A percentile compares a stretch with the other conserved stretches of the same genome.
These are phyloP conservation scores for Uropetala carovei DNA, from an alignment of 2,888 invertebrate genomes.

Conservation along the genomic window DNA sequence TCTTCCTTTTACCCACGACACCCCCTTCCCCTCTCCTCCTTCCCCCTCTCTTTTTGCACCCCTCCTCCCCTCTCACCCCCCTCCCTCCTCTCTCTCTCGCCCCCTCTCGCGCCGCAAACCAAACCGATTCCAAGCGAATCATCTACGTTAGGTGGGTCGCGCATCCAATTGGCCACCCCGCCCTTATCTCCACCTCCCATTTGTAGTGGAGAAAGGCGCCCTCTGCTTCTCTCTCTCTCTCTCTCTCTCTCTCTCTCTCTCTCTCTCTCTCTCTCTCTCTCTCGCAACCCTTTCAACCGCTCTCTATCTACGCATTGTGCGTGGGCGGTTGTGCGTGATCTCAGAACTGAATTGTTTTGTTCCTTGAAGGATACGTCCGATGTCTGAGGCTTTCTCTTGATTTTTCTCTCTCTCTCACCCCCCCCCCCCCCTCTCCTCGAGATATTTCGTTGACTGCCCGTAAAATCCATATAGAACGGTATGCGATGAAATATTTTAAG, in stretches of 20 bases:
- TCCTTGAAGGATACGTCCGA: too few relatives aligned
- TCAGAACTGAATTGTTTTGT: too few relatives aligned
- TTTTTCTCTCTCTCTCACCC: too few relatives aligned
- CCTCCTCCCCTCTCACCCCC: not conserved
- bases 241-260: not conserved
- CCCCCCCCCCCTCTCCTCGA: too few relatives aligned
- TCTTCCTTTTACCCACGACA: too few relatives aligned
- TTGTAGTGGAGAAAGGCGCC: not conserved
- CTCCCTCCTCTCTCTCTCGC: not conserved
- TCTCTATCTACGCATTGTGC: too few relatives aligned
- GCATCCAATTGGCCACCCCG: constrained; percentile 6
- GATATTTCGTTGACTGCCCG: too few relatives aligned
- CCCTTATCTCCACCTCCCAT: constrained; percentile 17
- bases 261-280: not conserved
- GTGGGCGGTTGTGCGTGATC: too few relatives aligned
- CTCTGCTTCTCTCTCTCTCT: not conserved
- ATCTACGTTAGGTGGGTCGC: not conserved
- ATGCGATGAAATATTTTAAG: too few relatives aligned
- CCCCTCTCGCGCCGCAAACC: constrained; percentile 13
- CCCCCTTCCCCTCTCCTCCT: not conserved
- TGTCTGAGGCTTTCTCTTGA: too few relatives aligned
- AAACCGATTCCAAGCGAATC: constrained; percentile 28
- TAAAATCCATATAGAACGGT: too few relatives aligned
- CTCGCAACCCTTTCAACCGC: not conserved
- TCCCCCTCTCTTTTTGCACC: not conserved